Percentiles rank a stretch among this genome's conserved stretches.
These are phyloP conservation scores for Clarias laeviceps DNA, from an alignment of 2,797 vertebrate genomes.

Conservation along the genomic window DNA sequence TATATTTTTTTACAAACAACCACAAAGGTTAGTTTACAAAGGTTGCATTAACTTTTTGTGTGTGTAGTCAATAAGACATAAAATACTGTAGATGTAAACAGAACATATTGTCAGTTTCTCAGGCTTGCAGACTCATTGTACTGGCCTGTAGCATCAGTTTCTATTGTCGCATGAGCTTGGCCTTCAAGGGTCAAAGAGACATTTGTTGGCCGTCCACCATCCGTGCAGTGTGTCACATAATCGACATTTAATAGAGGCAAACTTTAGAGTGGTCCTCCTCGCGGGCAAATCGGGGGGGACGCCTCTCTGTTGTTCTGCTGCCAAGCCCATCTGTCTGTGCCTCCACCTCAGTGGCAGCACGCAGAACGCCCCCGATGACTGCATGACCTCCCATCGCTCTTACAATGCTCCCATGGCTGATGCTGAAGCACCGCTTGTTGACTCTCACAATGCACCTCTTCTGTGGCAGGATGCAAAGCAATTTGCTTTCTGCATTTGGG, in stretches of 20 bases:
- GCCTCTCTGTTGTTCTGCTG: slow-evolving; percentile 72
- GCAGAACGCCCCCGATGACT: slow-evolving; percentile 46
- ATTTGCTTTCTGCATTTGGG: slow-evolving; percentile 48
- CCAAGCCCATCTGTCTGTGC: slow-evolving; percentile 77
- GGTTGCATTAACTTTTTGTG: neutral
- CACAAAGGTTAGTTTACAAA: neutral
- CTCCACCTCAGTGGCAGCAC: slow-evolving; percentile 72
- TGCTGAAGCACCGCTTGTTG: slow-evolving; percentile 44
- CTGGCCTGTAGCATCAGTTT: slow-evolving; percentile 30
- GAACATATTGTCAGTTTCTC: slow-evolving; percentile 9
- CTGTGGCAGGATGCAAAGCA: slow-evolving; percentile 54
- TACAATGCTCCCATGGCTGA: slow-evolving; percentile 39
- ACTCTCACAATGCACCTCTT: slow-evolving; percentile 50
- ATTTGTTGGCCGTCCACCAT: slow-evolving; percentile 72
- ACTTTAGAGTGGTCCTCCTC: slow-evolving; percentile 67
- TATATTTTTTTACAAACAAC: neutral
- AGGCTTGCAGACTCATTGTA: neutral
- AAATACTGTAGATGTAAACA: slow-evolving; percentile 27
- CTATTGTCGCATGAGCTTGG: slow-evolving; percentile 70
- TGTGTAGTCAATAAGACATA: neutral
- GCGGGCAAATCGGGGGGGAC: slow-evolving; percentile 56
- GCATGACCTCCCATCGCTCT: slow-evolving; percentile 45
- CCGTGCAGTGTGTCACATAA: slow-evolving; percentile 79
- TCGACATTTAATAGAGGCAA: slow-evolving; percentile 82
- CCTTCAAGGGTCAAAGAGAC: slow-evolving; percentile 75